A percentile compares a stretch with the other conserved stretches of the same genome.
Evolutionary conservation across 2,888 invertebrate genomes (phyloP).

Genomic region (Pristionchus entomophagus): DNA sequence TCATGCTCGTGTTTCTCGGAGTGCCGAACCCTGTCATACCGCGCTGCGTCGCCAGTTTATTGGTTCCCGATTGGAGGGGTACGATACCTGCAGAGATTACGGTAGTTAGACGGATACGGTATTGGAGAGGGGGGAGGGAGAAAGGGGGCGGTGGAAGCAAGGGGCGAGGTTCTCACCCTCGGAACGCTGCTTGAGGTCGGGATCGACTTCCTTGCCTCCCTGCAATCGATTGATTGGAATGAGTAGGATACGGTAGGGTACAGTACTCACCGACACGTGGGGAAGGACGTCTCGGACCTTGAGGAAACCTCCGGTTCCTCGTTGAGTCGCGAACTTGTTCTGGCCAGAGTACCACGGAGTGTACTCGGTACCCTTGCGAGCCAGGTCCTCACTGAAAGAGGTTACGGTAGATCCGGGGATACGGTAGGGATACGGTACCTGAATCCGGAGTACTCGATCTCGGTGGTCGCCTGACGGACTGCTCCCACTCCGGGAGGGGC

Average conservation of each 20-base stretch:
- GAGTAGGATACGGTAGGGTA: background rate
- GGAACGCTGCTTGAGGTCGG: conserved; percentile 71
- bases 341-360: conserved; percentile 76
- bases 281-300: conserved; percentile 75
- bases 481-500: conserved; percentile 73
- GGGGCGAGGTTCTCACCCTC: conserved; percentile 58
- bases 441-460: conserved; percentile 74
- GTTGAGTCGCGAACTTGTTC: conserved; percentile 76
- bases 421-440: conserved; percentile 39
- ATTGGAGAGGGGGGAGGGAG: too few relatives aligned
- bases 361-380: conserved; percentile 73
- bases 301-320: conserved; percentile 74
- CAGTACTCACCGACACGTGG: conserved; percentile 64
- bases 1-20: conserved; percentile 75
- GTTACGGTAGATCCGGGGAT: conserved; percentile 11
- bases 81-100: conserved; percentile 63
- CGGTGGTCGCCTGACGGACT: conserved; percentile 73
- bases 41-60: conserved; percentile 79
- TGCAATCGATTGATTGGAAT: background rate
- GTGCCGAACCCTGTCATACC: conserved; percentile 80
- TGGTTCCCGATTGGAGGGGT: conserved; percentile 79
- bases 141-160: too few relatives aligned
- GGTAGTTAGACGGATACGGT: background rate
- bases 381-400: conserved; percentile 70
- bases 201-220: conserved; percentile 74